phyloP scores from a whole-genome alignment of 2,113 vertebrate genomes.

The Helogale parvula region DNA sequence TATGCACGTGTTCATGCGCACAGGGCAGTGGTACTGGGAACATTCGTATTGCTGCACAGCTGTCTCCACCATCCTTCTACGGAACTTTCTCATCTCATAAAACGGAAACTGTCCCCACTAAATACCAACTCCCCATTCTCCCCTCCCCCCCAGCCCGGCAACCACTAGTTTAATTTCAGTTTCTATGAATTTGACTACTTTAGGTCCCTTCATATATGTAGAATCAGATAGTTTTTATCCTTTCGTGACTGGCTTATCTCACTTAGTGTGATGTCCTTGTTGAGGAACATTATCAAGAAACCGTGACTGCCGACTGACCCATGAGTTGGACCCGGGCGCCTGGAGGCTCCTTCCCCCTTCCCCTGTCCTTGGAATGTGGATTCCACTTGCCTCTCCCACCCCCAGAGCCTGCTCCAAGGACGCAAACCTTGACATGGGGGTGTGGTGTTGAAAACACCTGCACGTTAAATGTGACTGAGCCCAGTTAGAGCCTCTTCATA shows the following conservation, averaged over 20 bases:
- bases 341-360: not conserved
- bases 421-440: not conserved
- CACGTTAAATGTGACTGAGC: not conserved
- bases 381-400: not conserved
- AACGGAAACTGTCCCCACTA: not conserved
- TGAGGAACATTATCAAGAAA: not conserved
- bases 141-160: not conserved
- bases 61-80: no score
- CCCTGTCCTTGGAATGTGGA: not conserved
- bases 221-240: not conserved
- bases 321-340: not conserved
- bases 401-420: not conserved
- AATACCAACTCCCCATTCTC: not conserved
- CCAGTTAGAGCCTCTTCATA: not conserved
- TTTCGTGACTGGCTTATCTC: not conserved
- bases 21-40: not conserved
- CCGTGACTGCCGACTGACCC: not conserved
- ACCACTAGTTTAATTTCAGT: not conserved
- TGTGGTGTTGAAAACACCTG: not conserved
- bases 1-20: not conserved
- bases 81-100: no score
- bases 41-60: no score
- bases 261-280: not conserved
- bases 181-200: not conserved
- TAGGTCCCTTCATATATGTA: not conserved